Conservation (phyloP, 1,140 invertebrate genomes). For the Drosophila bocki region DNA sequence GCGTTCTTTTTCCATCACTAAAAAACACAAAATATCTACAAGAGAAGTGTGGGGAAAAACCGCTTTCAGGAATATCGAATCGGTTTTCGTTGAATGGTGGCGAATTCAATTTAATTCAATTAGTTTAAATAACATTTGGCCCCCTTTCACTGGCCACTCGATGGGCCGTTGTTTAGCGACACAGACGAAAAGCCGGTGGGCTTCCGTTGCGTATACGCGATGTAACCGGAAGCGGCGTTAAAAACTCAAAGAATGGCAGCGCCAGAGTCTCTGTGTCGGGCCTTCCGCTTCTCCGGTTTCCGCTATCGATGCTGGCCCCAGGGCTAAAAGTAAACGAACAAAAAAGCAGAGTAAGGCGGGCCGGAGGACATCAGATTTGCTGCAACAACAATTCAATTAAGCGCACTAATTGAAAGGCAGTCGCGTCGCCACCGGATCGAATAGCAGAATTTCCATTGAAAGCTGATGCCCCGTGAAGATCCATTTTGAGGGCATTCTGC, state of each 20-base stretch:
- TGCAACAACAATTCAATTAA: constrained; percentile 84
- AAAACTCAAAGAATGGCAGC: constrained; percentile 62
- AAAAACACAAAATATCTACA: not conserved
- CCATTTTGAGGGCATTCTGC: constrained; percentile 29
- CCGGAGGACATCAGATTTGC: constrained; percentile 70
- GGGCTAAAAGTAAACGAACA: not conserved
- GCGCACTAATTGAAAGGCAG: constrained; percentile 81
- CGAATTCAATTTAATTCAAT: constrained; percentile 79
- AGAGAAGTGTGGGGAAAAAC: not conserved
- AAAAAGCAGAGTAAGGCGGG: not conserved
- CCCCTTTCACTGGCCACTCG: constrained; percentile 2
- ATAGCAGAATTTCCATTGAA: constrained; percentile 46
- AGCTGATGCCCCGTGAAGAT: constrained; percentile 21
- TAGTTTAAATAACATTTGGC: constrained; percentile 78
- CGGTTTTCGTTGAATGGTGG: constrained; percentile 44
- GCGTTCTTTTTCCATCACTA: not conserved
- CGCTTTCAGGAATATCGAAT: constrained; percentile 22
- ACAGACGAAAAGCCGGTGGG: constrained; percentile 30
- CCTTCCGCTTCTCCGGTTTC: constrained; percentile 30
- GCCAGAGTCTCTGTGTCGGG: constrained; percentile 15
- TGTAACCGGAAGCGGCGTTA: constrained; percentile 67
- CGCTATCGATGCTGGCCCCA: constrained; percentile 17
- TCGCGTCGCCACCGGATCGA: constrained; percentile 42
- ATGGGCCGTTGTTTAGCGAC: constrained; percentile 53
- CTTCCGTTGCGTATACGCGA: constrained; percentile 59